Percentiles rank a stretch among this genome's conserved stretches.
These are phyloP conservation scores for Hemicrepidius hirtus DNA, from an alignment of 2,888 invertebrate species.

Conservation along the genomic window DNA sequence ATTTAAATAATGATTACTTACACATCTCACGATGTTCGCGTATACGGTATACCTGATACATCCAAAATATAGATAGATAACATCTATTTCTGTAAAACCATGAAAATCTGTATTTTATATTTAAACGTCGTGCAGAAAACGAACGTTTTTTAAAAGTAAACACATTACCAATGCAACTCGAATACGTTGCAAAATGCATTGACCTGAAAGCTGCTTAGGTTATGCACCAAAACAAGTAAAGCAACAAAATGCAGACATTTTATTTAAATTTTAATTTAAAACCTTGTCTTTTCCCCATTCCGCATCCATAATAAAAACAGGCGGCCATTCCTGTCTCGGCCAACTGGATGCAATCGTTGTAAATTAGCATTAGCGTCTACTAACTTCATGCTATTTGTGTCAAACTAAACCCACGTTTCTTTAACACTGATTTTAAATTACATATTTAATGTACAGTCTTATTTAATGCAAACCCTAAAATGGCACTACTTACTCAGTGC, in stretches of 20 bases:
- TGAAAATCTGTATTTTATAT: not conserved
- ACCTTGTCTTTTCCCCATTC: constrained; percentile 67
- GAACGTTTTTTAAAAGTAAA: constrained; percentile 13
- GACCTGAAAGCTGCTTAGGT: constrained; percentile 45
- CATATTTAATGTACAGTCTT: constrained; percentile 48
- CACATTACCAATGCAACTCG: constrained; percentile 34
- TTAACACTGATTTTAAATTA: constrained; percentile 55
- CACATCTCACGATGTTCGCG: constrained; percentile 1
- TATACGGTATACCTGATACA: not conserved
- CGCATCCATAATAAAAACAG: constrained; percentile 68
- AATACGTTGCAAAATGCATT: constrained; percentile 42
- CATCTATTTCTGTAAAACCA: not conserved
- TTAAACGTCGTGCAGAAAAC: too few relatives aligned
- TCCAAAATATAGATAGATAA: not conserved
- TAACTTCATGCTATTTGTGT: constrained; percentile 71
- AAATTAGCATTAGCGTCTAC: constrained; percentile 72
- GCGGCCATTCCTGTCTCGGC: constrained; percentile 66
- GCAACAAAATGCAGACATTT: constrained; percentile 69
- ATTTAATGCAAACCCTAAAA: constrained; percentile 47
- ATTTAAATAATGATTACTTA: constrained; percentile 34
- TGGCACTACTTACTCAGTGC: constrained; percentile 38
- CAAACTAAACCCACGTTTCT: constrained; percentile 69
- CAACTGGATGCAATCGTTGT: constrained; percentile 70
- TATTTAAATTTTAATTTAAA: constrained; percentile 71
- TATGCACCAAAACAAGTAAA: constrained; percentile 59